Base-by-base conservation (phyloP, 2,113 vertebrate genomes). In the Nasalis larvatus region DNA sequence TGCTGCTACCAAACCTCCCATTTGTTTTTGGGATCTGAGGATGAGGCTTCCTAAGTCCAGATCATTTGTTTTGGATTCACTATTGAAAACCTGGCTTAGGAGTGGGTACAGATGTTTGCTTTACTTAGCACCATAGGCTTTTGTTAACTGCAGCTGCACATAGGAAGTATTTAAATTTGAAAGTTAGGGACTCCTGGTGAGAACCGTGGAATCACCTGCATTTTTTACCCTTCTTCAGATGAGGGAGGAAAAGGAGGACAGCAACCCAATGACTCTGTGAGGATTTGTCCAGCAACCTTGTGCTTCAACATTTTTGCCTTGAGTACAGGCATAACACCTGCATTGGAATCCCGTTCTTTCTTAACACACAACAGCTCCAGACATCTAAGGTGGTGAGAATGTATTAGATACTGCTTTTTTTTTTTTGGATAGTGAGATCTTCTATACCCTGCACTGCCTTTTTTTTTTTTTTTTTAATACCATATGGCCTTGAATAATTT, bases 41-140 rank as follows among this genome's bases (percentile, higher is more conserved):
- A 69, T 89, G 94, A 40, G 35, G 42, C 8, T 91, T 69, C 42
- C 25, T 71, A 93, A 91, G 56, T 81, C 42, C 11, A 32, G 45
- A 90, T 66, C 20, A 35, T 85, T 85, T 97, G 37, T 82, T 69
- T 69, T 23, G 21, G 45, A 91, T 81, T 94, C 77, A 85, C 56
- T 84, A 4, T 63, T n/a, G 69, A 68, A 87, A 82, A 54, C 37
- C 37, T 81, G 52, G 8, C 27, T 88, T 90, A 81, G 13, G 17
- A 81, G 73, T 47, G 47, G 11, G 25, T 80, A 21, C 20, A 85
- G 47, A 58, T 81, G 69, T 56, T 90, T 60, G 49, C 58, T 66
- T 96, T 90, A 45, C 35, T 87, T 84, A 47, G 84, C 69, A 91
- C 56, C 56, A 42, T 0, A 88, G 49, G 42, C 86, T 91, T 85